Base-by-base conservation (phyloP, 1,140 invertebrate genomes). In the Hesperophylax magnus region DNA sequence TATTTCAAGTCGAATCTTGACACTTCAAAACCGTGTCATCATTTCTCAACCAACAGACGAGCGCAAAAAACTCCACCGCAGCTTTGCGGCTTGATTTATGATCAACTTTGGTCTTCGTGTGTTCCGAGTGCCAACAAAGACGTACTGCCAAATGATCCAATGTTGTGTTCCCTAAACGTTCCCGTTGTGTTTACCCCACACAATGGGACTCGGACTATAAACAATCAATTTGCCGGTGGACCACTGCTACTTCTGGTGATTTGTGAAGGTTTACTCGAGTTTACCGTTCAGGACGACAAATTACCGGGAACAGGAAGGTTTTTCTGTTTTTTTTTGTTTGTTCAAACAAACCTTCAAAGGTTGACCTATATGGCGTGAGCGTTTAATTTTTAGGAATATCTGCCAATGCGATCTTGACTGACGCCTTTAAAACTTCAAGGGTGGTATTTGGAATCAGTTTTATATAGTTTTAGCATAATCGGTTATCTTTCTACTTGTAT, bases 141-240 rank as follows among this genome's bases (percentile, higher is more conserved):
- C 63, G 69, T 18, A 3, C 34, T 24, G 63, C 69, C 47, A 72
- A 72, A 52, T 27, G 34, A 39, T 39, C 34, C 34, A 39, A 9
- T 39, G 27, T 27, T 27, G 34, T 39, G 34, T 39, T 39, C 34
- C 34, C 7, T 39, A 39, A 39, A 39, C 34, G 34, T 39, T 39
- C 34, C 34, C 34, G 34, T 39, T 8, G 34, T 39, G 52, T 54
- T 54, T 18, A 15, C 34, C 34, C 69, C 9, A 27, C 63, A 67
- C 24, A 67, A 67, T 34, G 52, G 34, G 18, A 52, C 31, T 8
- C n/a, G 5, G 69, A 34, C 27, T 60, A 77, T 77, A 77, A 69
- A 79, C 77, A 61, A 82, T 82, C 77, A 82, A 82, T 79, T 79
- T 82, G 78, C 69, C 77, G 9, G 34, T 39, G 34, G 34, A 39